These are phyloP conservation scores for Arizona elegans DNA, from an alignment of 2,113 vertebrate species.

Conservation along the genomic window DNA sequence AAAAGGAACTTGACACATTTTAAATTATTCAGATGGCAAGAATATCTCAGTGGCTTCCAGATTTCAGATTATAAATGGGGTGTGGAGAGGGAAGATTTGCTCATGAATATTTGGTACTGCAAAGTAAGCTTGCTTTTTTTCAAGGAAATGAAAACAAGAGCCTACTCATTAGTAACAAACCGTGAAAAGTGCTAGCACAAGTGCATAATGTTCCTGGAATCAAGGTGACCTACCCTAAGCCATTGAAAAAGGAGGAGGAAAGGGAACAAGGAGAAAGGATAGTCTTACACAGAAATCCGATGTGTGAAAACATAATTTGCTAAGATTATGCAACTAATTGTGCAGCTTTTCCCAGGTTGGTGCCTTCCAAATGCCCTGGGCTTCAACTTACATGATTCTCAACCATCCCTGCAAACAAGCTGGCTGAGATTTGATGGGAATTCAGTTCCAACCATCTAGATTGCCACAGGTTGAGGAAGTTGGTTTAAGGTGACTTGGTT, in stretches of 20 bases:
- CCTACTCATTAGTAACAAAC: background rate
- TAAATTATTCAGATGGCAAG: slow-evolving; percentile 19
- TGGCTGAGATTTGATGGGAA: background rate
- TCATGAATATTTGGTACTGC: background rate
- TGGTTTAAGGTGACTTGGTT: background rate
- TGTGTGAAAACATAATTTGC: background rate
- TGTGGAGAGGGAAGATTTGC: background rate
- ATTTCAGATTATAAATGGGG: background rate
- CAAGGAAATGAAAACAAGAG: background rate
- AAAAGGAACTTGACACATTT: slow-evolving; percentile 10
- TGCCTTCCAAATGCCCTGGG: background rate
- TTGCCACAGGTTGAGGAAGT: background rate
- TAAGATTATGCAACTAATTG: background rate
- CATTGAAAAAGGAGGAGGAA: background rate
- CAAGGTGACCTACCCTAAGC: background rate
- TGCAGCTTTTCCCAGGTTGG: background rate
- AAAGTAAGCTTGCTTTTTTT: background rate
- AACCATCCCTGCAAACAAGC: background rate
- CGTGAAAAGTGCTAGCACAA: background rate
- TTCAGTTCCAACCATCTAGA: background rate
- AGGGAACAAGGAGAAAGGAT: background rate
- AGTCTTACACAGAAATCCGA: background rate
- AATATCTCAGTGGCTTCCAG: slow-evolving; percentile 11
- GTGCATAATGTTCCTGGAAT: background rate
- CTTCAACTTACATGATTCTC: background rate